These are phyloP conservation scores for Oryzias curvinotus DNA, from an alignment of 2,113 vertebrate genomes.

Conservation along the genomic window DNA sequence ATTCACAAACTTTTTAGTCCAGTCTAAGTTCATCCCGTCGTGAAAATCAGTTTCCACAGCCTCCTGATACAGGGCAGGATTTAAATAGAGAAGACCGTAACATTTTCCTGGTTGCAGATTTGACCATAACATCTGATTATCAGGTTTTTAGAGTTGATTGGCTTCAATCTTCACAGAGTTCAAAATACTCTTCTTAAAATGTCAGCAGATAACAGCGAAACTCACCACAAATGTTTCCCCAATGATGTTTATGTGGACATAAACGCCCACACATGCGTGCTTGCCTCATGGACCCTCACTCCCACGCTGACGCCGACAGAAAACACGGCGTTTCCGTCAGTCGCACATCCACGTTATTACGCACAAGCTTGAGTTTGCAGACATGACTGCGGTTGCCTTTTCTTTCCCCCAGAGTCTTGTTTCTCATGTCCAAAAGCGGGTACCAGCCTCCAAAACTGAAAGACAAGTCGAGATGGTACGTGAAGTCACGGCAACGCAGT, in stretches of 20 bases:
- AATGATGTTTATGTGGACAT: not conserved
- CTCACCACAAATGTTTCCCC: conserved; percentile 29
- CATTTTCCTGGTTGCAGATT: not conserved
- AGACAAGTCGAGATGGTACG: conserved; percentile 88
- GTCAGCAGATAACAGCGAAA: not conserved
- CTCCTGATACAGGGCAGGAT: no score
- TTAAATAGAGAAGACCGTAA: no score
- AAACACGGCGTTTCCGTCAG: no score
- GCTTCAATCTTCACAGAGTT: not conserved
- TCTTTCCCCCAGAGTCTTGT: conserved; percentile 79
- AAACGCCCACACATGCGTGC: not conserved
- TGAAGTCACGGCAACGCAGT: not conserved
- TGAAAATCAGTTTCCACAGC: no score
- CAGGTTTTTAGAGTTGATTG: not conserved
- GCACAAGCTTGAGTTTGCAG: not conserved
- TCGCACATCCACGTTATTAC: not conserved
- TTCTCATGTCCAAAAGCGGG: conserved; percentile 92
- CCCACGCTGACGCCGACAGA: not conserved
- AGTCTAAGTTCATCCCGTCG: no score
- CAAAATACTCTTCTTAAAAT: not conserved
- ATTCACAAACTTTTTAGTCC: no score
- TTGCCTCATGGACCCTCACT: not conserved
- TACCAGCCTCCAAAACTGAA: conserved; percentile 91
- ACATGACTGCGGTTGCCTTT: not conserved
- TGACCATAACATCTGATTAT: not conserved